Conservation (phyloP, 1,140 invertebrate genomes). For the Asbolus verrucosus region DNA sequence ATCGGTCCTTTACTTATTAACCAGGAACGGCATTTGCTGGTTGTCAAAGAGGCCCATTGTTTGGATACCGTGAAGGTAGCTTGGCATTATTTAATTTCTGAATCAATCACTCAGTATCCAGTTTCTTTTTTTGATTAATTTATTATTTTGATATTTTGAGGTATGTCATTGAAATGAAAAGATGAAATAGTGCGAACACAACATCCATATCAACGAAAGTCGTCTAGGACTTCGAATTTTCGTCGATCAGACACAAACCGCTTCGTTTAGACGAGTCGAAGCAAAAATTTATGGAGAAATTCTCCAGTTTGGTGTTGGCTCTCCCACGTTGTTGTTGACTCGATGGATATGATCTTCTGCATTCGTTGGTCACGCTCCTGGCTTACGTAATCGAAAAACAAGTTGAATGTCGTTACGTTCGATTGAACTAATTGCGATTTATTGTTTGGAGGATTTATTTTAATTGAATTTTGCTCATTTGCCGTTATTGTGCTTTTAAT, state of each 20-base stretch:
- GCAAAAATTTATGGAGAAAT: neutral
- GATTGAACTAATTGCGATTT: constrained; percentile 54
- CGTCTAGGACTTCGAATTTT: no score
- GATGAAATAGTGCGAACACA: no score
- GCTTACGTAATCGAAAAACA: constrained; percentile 41
- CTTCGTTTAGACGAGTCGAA: neutral
- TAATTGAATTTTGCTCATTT: constrained; percentile 54
- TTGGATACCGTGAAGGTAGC: constrained; percentile 13
- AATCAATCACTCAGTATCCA: constrained; percentile 25
- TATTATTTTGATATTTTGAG: constrained; percentile 14
- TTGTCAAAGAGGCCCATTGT: constrained; percentile 7
- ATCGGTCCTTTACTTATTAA: constrained; percentile 17
- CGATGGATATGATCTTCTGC: constrained; percentile 22
- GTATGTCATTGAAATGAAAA: neutral
- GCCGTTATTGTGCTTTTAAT: constrained; percentile 47
- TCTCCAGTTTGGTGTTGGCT: neutral
- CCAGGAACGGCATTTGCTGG: constrained; percentile 15
- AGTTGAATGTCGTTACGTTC: constrained; percentile 43
- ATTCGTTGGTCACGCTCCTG: constrained; percentile 21
- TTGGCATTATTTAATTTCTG: constrained; percentile 18
- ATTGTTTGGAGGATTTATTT: constrained; percentile 50
- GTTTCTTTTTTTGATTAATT: constrained; percentile 38
- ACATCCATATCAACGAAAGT: no score
- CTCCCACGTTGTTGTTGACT: neutral
- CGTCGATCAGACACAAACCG: no score